phyloP scores from a whole-genome alignment of 2,888 invertebrate genomes.

The Sycophila texana region DNA sequence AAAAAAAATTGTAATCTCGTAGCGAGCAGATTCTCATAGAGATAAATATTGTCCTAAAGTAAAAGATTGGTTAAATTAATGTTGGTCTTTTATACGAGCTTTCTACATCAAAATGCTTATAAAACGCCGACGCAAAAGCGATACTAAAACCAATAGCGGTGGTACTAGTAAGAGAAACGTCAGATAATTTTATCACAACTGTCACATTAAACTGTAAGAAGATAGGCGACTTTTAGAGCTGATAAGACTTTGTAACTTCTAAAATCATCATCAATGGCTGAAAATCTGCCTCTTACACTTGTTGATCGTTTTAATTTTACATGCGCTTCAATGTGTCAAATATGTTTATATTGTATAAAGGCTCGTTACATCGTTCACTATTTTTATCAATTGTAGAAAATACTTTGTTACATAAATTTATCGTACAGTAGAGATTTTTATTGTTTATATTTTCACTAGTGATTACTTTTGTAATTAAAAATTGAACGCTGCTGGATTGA shows the following conservation, averaged over 20 bases:
- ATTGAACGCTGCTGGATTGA: background rate
- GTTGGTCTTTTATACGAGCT: conserved; percentile 38
- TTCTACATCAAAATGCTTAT: conserved; percentile 43
- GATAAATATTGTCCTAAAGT: conserved; percentile 27
- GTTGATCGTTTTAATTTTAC: conserved; percentile 25
- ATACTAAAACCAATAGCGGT: conserved; percentile 27
- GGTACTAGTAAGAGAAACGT: conserved; percentile 47
- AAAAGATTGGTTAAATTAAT: conserved; percentile 21
- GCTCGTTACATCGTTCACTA: conserved; percentile 30
- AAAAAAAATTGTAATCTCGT: conserved; percentile 36
- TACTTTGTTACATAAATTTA: conserved; percentile 29
- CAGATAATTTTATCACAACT: conserved; percentile 33
- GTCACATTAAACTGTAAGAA: conserved; percentile 14
- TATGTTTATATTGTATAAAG: conserved; percentile 36
- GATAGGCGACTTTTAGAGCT: conserved; percentile 8
- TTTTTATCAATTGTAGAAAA: conserved; percentile 41
- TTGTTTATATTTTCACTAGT: conserved; percentile 27
- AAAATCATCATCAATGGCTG: conserved; percentile 9
- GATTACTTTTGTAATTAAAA: conserved; percentile 9
- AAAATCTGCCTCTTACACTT: conserved; percentile 8
- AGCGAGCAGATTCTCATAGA: conserved; percentile 28
- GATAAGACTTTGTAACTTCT: conserved; percentile 15
- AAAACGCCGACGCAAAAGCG: conserved; percentile 16
- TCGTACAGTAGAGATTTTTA: conserved; percentile 17
- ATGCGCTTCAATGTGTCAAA: conserved; percentile 17